Base-by-base conservation (phyloP, 2,113 vertebrate species). In the Oryzias javanicus region DNA sequence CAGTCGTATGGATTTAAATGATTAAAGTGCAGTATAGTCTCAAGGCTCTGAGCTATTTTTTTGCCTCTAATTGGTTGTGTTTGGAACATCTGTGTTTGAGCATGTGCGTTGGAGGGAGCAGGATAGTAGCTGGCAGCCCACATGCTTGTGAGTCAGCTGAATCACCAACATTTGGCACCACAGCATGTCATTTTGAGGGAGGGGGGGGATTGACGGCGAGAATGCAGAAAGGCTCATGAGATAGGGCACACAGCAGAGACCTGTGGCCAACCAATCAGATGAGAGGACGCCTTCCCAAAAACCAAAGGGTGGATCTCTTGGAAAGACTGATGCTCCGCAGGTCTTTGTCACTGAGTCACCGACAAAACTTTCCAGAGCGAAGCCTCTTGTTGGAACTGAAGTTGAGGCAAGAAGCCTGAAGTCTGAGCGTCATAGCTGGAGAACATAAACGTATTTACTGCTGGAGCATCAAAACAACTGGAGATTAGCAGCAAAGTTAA, bases 121-220 rank as follows among this genome's bases (percentile, higher is more conserved):
- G 47, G 68, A 57, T 54, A 58, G 70, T 77, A 51, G 76, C 49
- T 87, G 80, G 84, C 86, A 86, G 49, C 78, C 70, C 66, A 79
- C 76, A 49, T 61, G 71, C 69, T 73, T 80, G 80, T 85, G 89
- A 87, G 79, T 89, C 84, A 90, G 86, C 86, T 84, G 70, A 89
- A 88, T 87, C 76, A 76, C 60, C 77, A 67, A 73, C 71, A 81
- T 74, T 86, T 80, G 74, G 72, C 80, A 77, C 71, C 80, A 77
- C 69, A 81, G 74, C 66, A 20, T 76, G 83, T 68, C 76, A 78
- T 89, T 76, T 64, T 63, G 74, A 62, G 74, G 60, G 50, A 58
- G 56, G 55, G 54, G 45, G 62, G 50, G 55, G 63, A 57, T 35
- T 13, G 42, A 56, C 17, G 2, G 56, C 49, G 42, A 52, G 57